These are phyloP conservation scores for Agonopterix alstromeriana DNA, from an alignment of 2,888 invertebrate species.

Conservation along the genomic window DNA sequence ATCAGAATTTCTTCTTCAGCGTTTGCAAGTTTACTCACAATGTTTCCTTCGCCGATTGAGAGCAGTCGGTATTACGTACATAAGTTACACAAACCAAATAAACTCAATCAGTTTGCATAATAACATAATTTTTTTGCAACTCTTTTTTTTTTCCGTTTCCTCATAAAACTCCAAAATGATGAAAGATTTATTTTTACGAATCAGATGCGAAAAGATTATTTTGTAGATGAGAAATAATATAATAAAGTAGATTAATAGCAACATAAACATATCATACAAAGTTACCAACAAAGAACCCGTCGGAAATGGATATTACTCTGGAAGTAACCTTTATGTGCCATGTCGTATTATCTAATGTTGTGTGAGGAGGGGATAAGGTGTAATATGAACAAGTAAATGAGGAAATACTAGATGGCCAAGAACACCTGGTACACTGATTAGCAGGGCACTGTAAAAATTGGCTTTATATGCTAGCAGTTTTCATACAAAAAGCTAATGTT, in stretches of 20 bases:
- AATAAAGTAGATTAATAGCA: slow-evolving; percentile 18
- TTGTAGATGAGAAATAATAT: slow-evolving; percentile 2
- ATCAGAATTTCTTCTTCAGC: too few species aligned
- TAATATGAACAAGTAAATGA: slow-evolving; percentile 16
- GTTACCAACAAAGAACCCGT: slow-evolving; percentile 21
- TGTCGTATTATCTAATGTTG: slow-evolving; percentile 14
- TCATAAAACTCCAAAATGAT: slow-evolving; percentile 1
- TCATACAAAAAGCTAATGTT: too few species aligned
- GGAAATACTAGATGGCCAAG: slow-evolving; percentile 21
- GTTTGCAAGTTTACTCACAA: too few species aligned
- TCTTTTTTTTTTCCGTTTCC: not conserved
- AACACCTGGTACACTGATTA: not conserved
- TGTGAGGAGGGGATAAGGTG: slow-evolving; percentile 12
- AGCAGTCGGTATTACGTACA: too few species aligned
- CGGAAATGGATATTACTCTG: slow-evolving; percentile 30
- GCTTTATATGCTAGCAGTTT: too few species aligned
- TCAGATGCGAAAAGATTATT: not conserved
- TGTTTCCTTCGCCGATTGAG: too few species aligned
- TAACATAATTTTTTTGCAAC: too few species aligned
- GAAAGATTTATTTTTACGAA: not conserved
- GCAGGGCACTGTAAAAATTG: slow-evolving; percentile 2
- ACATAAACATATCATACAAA: slow-evolving; percentile 9
- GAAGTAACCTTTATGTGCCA: slow-evolving; percentile 19
- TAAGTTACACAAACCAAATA: too few species aligned
- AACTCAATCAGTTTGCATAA: too few species aligned